Base-by-base conservation (phyloP, 2,888 invertebrate genomes). In the Parnassius apollo region DNA sequence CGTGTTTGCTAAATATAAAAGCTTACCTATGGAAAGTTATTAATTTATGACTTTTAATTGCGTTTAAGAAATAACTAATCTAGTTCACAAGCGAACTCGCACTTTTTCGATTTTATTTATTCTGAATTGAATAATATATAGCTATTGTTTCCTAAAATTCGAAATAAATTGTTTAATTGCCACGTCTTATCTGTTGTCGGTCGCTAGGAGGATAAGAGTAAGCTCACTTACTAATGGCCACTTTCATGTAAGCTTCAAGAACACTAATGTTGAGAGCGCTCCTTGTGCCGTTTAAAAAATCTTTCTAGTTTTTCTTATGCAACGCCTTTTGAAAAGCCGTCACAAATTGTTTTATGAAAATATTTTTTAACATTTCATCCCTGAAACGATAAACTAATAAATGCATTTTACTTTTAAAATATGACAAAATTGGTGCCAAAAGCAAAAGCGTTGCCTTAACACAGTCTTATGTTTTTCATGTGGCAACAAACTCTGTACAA, bases 201-300 rank as follows among this genome's bases (percentile, higher is more conserved):
- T 55, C 54, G 62, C 58, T 13, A 56, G 59, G n/a, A 59, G 44
- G 59, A 57, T 59, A 59, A 59, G 57, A 60, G 59, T 56, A 61
- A 53, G 50, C 59, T 49, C 57, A 18, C 74, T 79, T 76, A 80
- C 78, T 77, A 81, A 82, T 83, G 78, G 80, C 86, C 87, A 87
- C 91, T 88, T 88, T 67, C 74, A 77, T 75, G 81, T 78, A 80
- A 73, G 76, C 71, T 77, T 82, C 78, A 73, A 90, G 86, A 76
- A 85, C 83, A 73, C 88, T 89, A 82, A 72, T 70, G 69, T 66
- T 72, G 73, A 88, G 88, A 74, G 86, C 81, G 71, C 84, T 88
- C 72, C 76, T 78, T 71, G 66, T 66, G 69, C 65, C 66, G 65
- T 66, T 71, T 68, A 72, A 71, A 66, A 67, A 60, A 66, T 68